Base-by-base conservation (phyloP, 2,113 vertebrate species). In the Dicentrarchus labrax region DNA sequence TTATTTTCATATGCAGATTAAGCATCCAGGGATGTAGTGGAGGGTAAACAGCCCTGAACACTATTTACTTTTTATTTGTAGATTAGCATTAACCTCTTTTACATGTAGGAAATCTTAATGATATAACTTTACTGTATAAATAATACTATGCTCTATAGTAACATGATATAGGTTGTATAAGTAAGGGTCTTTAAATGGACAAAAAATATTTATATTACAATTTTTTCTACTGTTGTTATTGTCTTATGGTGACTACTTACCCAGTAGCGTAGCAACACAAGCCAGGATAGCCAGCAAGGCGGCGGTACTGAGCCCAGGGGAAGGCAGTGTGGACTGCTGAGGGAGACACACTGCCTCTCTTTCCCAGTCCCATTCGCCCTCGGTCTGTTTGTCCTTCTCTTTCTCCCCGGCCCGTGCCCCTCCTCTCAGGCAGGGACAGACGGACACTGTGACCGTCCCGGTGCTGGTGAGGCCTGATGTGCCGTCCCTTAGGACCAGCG, bases 261-360 rank as follows among this genome's bases (percentile, higher is more conserved):
- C 97, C 57, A 98, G 89, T n/a, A 98, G 93, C 0, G 97, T 97
- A 56, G 96, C 95, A 5, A 96, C 94, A 47, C 97, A 97, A 66
- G 97, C 96, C 74, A 97, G 78, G 74, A 98, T 97, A 48, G 97
- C 97, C 79, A 98, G 94, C 88, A 98, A 92, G 77, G 97, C 97
- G 0, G 96, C 96, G 0, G 97, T 97, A 86, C 97, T 97, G 93
- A 97, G 97, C 11, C 96, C 97, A 1, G 96, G 94, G 0, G 97
- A 92, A 0, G 96, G 96, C 61, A 95, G 85, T 2, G 95, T 93
- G 69, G 96, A 96, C 76, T 94, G 95, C 88, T 95, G 95, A 41
- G 95, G 96, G 50, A 96, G 92, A 86, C 96, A 96, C 64, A 95
- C 93, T 0, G 94, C 92, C 80, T 95, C 95, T 60, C 90, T 87